phyloP scores from a whole-genome alignment of 2,888 invertebrate species.

The Yponomeuta malinellus region DNA sequence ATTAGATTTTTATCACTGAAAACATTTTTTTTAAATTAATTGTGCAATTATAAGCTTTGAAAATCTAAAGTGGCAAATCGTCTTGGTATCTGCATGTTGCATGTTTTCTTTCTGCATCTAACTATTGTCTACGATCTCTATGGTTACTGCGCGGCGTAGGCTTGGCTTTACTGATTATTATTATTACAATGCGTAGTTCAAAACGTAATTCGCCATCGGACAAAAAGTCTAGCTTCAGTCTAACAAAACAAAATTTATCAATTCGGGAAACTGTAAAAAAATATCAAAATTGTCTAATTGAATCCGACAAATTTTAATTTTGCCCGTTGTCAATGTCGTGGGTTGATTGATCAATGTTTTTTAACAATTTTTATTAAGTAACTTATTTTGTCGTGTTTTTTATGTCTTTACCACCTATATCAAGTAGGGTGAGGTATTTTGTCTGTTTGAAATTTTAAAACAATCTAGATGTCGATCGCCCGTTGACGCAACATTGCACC shows the following conservation, averaged over 20 bases:
- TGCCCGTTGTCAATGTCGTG: conserved; percentile 62
- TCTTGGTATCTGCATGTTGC: conserved; percentile 58
- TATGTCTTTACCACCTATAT: not conserved
- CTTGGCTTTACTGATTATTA: conserved; percentile 52
- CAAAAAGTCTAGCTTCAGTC: conserved; percentile 47
- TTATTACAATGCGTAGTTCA: conserved; percentile 40
- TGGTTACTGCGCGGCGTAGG: conserved; percentile 77
- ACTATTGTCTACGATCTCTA: conserved; percentile 74
- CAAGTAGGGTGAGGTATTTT: not conserved
- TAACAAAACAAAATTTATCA: not conserved
- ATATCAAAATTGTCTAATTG: not conserved
- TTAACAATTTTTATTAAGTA: conserved; percentile 47
- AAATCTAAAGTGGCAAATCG: conserved; percentile 46
- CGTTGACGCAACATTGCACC: conserved; percentile 36
- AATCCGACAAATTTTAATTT: conserved; percentile 29
- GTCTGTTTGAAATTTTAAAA: not conserved
- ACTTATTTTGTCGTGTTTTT: not conserved
- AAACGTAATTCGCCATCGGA: conserved; percentile 52
- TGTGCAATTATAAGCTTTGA: not conserved
- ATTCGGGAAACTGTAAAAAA: not conserved
- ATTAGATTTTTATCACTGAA: conserved; percentile 34
- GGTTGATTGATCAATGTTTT: conserved; percentile 52
- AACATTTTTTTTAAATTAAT: not conserved
- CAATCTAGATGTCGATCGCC: conserved; percentile 58
- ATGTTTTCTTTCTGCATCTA: conserved; percentile 68